phyloP scores from a whole-genome alignment of 2,113 vertebrate species.

The Fulica atra region DNA sequence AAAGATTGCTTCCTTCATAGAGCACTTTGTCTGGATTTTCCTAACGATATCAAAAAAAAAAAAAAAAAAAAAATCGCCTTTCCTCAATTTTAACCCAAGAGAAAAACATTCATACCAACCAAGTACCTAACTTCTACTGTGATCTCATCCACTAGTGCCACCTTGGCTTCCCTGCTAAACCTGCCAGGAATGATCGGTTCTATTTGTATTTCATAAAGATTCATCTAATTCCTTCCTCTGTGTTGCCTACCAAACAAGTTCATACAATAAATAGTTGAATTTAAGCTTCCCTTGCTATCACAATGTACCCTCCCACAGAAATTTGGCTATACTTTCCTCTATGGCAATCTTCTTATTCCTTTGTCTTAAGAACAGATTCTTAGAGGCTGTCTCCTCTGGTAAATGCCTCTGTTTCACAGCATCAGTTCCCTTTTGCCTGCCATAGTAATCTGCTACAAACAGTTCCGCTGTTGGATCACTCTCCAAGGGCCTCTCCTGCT shows the following conservation, averaged over 20 bases:
- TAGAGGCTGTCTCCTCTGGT: not conserved
- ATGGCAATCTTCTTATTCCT: not conserved
- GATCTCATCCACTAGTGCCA: not conserved
- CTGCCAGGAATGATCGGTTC: not conserved
- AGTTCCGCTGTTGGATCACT: not conserved
- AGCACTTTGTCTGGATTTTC: not conserved
- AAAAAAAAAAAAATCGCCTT: too few relatives aligned
- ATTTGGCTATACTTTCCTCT: not conserved
- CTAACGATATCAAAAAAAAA: rapidly evolving
- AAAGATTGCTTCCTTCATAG: not conserved
- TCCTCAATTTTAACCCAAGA: not conserved
- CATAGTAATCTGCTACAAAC: not conserved
- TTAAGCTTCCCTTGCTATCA: not conserved
- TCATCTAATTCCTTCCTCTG: not conserved
- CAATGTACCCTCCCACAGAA: not conserved
- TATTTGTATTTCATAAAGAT: not conserved
- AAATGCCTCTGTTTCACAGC: not conserved
- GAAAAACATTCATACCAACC: not conserved
- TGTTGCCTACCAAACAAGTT: not conserved
- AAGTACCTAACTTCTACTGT: not conserved
- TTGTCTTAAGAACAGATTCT: not conserved
- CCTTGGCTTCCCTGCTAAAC: not conserved
- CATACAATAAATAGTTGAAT: not conserved
- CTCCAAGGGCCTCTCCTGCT: not conserved
- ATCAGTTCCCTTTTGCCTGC: not conserved